Percentiles rank a stretch among this genome's conserved stretches.
phyloP scores from a whole-genome alignment of 2,113 vertebrate genomes.

The Camelus bactrianus region DNA sequence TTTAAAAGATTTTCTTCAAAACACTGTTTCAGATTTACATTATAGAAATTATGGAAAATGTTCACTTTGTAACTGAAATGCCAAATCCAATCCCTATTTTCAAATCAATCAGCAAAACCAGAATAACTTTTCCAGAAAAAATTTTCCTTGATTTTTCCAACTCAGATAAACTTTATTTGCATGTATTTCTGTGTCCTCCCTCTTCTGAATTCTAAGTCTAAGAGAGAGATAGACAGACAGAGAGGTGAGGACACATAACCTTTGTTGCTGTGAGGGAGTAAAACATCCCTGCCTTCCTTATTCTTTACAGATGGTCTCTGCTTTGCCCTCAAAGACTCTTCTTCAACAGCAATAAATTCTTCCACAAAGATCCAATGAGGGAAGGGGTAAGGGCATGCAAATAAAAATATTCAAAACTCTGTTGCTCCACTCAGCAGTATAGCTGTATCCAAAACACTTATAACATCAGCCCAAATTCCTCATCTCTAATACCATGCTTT shows the following conservation, averaged over 20 bases:
- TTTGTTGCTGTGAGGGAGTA: neutral
- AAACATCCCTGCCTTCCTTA: neutral
- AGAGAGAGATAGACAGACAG: neutral
- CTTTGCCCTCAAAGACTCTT: neutral
- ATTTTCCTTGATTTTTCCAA: neutral
- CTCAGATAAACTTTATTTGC: neutral
- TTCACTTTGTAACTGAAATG: neutral
- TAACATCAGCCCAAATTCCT: neutral
- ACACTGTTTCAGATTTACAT: neutral
- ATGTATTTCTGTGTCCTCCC: neutral
- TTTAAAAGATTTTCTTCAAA: neutral
- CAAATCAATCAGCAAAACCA: neutral
- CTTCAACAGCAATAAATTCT: neutral
- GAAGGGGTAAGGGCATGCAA: neutral
- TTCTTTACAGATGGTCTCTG: neutral
- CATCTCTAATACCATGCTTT: neutral
- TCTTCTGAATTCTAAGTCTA: neutral
- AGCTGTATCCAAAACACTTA: neutral
- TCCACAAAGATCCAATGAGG: neutral
- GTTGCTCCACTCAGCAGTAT: neutral
- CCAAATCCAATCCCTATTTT: neutral
- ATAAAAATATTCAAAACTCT: neutral
- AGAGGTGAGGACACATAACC: neutral
- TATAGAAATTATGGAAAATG: neutral
- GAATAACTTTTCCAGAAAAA: neutral